phyloP scores from a whole-genome alignment of 1,140 invertebrate species.

The Trigoniulus corallinus region DNA sequence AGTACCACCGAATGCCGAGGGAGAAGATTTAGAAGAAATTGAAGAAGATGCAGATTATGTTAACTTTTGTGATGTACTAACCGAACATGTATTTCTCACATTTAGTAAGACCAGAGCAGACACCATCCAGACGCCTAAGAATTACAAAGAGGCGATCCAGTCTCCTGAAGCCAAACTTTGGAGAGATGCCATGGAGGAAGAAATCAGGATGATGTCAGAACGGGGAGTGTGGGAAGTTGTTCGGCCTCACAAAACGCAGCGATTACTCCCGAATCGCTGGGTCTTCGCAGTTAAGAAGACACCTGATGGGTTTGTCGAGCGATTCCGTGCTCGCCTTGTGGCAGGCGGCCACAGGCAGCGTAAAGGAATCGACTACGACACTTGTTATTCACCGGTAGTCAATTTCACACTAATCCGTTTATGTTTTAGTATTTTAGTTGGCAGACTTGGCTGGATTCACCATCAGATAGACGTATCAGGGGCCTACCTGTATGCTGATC shows the following conservation, averaged over 20 bases:
- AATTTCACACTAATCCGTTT: conserved; percentile 12
- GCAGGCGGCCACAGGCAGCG: conserved; percentile 23
- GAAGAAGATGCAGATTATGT: neutral
- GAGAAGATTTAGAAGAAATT: neutral
- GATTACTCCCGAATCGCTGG: neutral
- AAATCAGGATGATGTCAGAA: neutral
- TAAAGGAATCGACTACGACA: conserved; percentile 23
- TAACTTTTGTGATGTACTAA: neutral
- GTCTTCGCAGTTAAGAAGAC: neutral
- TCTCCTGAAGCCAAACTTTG: neutral
- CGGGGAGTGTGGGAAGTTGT: conserved; percentile 1
- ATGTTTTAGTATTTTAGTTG: conserved; percentile 11
- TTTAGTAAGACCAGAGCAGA: neutral
- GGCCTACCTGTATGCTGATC: conserved; percentile 25
- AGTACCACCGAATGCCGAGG: neutral
- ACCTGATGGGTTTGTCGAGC: conserved; percentile 5
- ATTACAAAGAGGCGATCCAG: neutral
- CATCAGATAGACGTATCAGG: conserved; percentile 27
- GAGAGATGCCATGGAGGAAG: conserved; percentile 2
- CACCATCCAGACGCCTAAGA: neutral
- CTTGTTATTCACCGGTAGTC: conserved; percentile 22
- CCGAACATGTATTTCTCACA: neutral
- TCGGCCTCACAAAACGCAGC: neutral
- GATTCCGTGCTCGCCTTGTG: conserved; percentile 21
- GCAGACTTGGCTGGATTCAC: conserved; percentile 16